phyloP scores from a whole-genome alignment of 2,888 invertebrate genomes.

The Mythimna albipuncta region DNA sequence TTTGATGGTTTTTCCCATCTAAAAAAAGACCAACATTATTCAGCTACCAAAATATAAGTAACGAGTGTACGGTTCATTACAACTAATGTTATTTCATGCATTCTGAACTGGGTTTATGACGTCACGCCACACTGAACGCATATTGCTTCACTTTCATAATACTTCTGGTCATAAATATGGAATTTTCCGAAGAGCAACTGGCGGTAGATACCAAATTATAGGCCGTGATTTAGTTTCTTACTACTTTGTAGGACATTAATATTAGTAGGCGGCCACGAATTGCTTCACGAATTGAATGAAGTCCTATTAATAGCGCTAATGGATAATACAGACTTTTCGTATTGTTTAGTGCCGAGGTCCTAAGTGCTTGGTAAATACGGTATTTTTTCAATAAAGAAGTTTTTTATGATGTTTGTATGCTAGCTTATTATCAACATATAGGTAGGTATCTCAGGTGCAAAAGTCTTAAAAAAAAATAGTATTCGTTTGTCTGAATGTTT shows the following conservation, averaged over 20 bases:
- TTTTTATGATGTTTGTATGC: not conserved
- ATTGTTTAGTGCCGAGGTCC: not conserved
- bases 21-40: too few relatives aligned
- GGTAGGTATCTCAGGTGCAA: too few relatives aligned
- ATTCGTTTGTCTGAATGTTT: not conserved
- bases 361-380: constrained; percentile 7
- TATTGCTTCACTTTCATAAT: constrained; percentile 37
- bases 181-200: constrained; percentile 15
- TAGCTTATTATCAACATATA: too few relatives aligned
- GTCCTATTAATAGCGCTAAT: constrained; percentile 7
- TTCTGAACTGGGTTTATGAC: constrained; percentile 48
- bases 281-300: constrained; percentile 15
- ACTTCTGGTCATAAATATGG: constrained; percentile 34
- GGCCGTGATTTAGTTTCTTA: not conserved
- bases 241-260: constrained; percentile 31
- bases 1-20: too few relatives aligned
- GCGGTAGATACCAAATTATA: constrained; percentile 2
- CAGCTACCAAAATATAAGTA: constrained; percentile 45
- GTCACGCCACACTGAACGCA: constrained; percentile 37
- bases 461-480: not conserved
- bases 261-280: not conserved
- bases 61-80: constrained; percentile 36
- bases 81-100: constrained; percentile 47
- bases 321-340: not conserved
- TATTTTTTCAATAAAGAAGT: not conserved